Evolutionary conservation across 2,113 vertebrate genomes (phyloP).

Genomic region (Spea bombifrons): DNA sequence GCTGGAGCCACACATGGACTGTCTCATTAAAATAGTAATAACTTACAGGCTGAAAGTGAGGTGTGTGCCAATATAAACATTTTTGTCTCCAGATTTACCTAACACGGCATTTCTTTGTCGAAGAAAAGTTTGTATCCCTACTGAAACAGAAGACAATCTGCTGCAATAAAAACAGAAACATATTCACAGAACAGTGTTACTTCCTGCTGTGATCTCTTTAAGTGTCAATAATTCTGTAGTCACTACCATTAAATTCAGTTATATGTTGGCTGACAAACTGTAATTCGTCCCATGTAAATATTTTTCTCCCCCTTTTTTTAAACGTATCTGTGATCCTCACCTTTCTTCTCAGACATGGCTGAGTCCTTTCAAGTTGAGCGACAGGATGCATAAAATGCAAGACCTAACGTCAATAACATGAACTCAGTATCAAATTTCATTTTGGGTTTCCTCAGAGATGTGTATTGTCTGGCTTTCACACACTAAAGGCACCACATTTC

Average conservation of each 20-base stretch:
- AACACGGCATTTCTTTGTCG: not conserved
- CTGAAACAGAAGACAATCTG: not conserved
- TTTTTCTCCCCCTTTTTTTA: not conserved
- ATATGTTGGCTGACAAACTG: conserved; percentile 35
- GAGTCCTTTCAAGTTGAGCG: conserved; percentile 16
- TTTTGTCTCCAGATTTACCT: not conserved
- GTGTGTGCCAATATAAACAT: not conserved
- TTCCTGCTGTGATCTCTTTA: conserved; percentile 12
- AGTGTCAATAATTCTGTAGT: conserved; percentile 38
- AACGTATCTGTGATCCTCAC: conserved; percentile 1
- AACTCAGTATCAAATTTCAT: conserved; percentile 29
- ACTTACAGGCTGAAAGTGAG: not conserved
- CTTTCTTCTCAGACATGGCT: conserved; percentile 24
- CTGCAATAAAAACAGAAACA: conserved; percentile 13
- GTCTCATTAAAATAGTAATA: not conserved
- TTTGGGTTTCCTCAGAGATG: conserved; percentile 15
- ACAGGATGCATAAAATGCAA: conserved; percentile 40
- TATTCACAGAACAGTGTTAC: not conserved
- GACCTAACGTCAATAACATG: conserved; percentile 38
- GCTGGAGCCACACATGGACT: not conserved
- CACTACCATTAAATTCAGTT: conserved; percentile 47
- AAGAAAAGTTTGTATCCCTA: not conserved
- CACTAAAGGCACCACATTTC: conserved; percentile 31
- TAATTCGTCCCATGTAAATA: conserved; percentile 49
- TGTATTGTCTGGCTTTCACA: conserved; percentile 36